These are phyloP conservation scores for Eucidaris tribuloides DNA, from an alignment of 35 echinoderm and acorn worm species.

Conservation along the genomic window DNA sequence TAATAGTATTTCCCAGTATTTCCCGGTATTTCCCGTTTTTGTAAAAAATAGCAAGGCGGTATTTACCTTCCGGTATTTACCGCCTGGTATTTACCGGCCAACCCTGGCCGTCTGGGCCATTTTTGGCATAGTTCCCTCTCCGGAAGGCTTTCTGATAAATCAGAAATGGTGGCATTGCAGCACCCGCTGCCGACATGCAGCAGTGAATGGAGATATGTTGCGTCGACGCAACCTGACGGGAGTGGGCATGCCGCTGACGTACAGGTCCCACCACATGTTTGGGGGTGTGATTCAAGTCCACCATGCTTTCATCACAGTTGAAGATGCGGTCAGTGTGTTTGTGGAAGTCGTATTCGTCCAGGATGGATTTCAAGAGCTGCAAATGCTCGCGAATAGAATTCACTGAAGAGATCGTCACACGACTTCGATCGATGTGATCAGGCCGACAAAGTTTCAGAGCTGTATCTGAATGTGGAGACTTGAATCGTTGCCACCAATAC, in stretches of 20 bases:
- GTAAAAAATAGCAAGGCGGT: too few species aligned
- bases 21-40: too few species aligned
- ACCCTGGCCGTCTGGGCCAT: slow-evolving; percentile 22
- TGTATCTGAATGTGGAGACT: background rate
- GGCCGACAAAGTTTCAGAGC: background rate
- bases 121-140: slow-evolving; percentile 20
- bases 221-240: background rate
- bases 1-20: too few species aligned
- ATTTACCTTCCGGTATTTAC: too few species aligned
- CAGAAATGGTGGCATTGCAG: slow-evolving; percentile 11
- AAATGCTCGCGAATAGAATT: slow-evolving; percentile 30
- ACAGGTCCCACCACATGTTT: slow-evolving; percentile 13
- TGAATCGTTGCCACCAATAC: slow-evolving; percentile 31
- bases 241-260: slow-evolving; percentile 19
- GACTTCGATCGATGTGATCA: background rate
- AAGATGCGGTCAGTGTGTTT: slow-evolving; percentile 16
- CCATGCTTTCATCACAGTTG: slow-evolving; percentile 40
- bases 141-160: slow-evolving; percentile 28
- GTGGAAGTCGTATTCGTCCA: background rate
- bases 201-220: slow-evolving; percentile 25
- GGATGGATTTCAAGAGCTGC: background rate
- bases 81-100: too few species aligned
- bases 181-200: slow-evolving; percentile 21
- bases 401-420: background rate
- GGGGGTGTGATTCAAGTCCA: slow-evolving; percentile 39